Evolutionary conservation across 2,113 vertebrate species (phyloP).

Genomic region (Oxygymnocypris stewartii): DNA sequence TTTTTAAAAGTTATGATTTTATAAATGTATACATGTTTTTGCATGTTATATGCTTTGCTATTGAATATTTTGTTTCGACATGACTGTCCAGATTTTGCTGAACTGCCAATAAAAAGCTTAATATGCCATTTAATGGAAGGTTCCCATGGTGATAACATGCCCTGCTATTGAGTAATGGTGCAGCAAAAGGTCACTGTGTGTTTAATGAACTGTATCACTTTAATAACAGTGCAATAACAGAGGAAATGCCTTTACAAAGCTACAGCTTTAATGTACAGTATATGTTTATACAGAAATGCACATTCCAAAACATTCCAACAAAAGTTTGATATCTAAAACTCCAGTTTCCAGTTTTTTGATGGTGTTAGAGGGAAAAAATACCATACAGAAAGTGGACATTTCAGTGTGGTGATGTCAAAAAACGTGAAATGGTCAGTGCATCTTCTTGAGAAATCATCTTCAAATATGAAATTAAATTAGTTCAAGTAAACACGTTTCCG

Average conservation of each 20-base stretch:
- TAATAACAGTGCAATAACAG: background rate
- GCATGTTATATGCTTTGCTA: background rate
- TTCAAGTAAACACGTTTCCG: background rate
- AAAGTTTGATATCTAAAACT: background rate
- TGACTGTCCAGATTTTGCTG: background rate
- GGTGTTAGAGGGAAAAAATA: background rate
- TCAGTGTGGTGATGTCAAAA: background rate
- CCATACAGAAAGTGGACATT: background rate
- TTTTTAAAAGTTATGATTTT: background rate
- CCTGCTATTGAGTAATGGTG: background rate
- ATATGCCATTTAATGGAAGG: background rate
- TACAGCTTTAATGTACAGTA: background rate
- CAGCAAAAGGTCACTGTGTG: slow-evolving; percentile 17
- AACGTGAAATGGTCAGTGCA: too few relatives aligned
- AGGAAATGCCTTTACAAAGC: background rate
- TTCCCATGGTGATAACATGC: slow-evolving; percentile 7
- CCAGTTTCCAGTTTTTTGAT: background rate
- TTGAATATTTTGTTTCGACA: background rate
- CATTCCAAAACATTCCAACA: background rate
- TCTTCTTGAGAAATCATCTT: background rate
- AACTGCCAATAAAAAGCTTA: background rate
- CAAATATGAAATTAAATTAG: background rate
- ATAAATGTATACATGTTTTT: background rate
- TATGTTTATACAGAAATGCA: background rate
- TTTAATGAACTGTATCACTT: background rate